Conservation (phyloP, 2,797 vertebrate genomes). For the Micromesistius poutassou region DNA sequence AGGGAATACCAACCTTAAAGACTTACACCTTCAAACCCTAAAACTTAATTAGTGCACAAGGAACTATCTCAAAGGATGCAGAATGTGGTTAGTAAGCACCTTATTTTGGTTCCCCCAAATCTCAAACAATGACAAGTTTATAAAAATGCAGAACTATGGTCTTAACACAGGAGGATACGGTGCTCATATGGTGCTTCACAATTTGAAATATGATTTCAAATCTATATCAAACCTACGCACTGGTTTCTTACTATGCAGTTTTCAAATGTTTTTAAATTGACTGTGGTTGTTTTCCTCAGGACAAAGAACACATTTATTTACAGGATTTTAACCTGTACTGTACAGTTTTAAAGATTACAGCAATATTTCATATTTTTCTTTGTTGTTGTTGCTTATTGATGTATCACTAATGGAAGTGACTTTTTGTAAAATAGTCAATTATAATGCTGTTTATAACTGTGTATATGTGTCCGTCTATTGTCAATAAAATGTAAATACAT, state of each 20-base stretch:
- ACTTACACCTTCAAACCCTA: conserved; percentile 5
- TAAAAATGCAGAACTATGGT: background rate
- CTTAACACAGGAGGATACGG: conserved; percentile 13
- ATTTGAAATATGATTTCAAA: conserved; percentile 18
- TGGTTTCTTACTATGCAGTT: conserved; percentile 22
- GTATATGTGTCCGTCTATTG: conserved; percentile 27
- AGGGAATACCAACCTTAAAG: background rate
- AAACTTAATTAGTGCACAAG: conserved; percentile 14
- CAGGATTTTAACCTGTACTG: conserved; percentile 72
- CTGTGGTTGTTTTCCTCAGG: conserved; percentile 39
- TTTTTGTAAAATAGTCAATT: conserved; percentile 33
- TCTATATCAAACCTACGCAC: background rate
- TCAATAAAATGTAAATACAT: conserved; percentile 62
- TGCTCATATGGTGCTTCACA: conserved; percentile 2
- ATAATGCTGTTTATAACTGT: conserved; percentile 7
- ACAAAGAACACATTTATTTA: conserved; percentile 69
- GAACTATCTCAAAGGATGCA: conserved; percentile 31
- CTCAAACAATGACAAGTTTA: conserved; percentile 10
- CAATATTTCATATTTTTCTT: conserved; percentile 44
- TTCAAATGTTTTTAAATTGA: conserved; percentile 20
- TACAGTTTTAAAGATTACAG: conserved; percentile 57
- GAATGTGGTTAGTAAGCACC: conserved; percentile 36
- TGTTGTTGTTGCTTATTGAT: conserved; percentile 23
- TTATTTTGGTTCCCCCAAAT: conserved; percentile 33
- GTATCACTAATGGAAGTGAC: conserved; percentile 16